Evolutionary conservation across 23 tunicate species (phyloP).

Genomic region (Oikopleura albicans): DNA sequence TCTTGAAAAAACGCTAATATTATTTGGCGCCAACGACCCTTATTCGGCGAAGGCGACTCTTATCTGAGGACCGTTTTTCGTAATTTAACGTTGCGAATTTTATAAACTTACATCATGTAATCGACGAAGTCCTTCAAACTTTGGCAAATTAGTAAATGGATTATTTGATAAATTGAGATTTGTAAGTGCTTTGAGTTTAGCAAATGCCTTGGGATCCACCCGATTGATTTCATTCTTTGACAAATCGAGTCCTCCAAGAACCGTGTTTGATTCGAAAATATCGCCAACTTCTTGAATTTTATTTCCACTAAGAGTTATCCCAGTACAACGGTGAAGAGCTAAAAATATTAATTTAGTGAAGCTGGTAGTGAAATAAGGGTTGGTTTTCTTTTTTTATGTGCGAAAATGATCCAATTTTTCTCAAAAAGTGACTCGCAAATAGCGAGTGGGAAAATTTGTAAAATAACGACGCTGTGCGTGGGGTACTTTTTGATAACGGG

Average conservation of each 20-base stretch:
- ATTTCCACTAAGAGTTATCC: not conserved
- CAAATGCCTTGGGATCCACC: not conserved
- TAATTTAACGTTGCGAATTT: not conserved
- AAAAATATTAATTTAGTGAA: not conserved
- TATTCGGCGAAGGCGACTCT: too few species aligned
- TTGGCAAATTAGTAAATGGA: not conserved
- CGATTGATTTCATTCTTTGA: not conserved
- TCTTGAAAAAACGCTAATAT: too few species aligned
- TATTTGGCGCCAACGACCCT: too few species aligned
- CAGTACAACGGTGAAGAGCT: not conserved
- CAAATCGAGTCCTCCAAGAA: not conserved
- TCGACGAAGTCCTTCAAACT: not conserved
- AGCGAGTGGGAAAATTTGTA: not conserved
- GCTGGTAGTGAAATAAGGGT: not conserved
- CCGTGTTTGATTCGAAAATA: not conserved
- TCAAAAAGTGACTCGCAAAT: too few species aligned
- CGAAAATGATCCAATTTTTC: too few species aligned
- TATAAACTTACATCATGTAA: not conserved
- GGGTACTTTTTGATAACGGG: too few species aligned
- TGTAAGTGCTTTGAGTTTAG: not conserved
- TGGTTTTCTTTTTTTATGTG: not conserved
- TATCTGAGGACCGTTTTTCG: too few species aligned
- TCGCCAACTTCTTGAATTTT: not conserved
- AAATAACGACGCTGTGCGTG: too few species aligned
- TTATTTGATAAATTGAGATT: not conserved